These are phyloP conservation scores for Psococerastis gibbosa DNA, from an alignment of 2,888 invertebrate species.

Conservation along the genomic window DNA sequence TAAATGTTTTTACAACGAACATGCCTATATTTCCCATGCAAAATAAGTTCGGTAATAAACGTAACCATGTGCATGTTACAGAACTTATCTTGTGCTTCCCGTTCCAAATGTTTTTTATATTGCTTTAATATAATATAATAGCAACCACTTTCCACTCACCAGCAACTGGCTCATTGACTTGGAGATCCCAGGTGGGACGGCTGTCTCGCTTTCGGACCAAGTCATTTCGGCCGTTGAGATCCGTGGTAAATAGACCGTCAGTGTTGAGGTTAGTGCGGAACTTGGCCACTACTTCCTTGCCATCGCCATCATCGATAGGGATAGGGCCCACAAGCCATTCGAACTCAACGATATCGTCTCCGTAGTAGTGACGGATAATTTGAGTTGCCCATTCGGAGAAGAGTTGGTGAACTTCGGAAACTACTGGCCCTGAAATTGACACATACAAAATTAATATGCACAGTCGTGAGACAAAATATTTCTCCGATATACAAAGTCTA, in stretches of 20 bases:
- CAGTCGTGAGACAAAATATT: no score
- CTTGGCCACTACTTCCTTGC: slow-evolving; percentile 66
- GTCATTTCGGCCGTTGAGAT: slow-evolving; percentile 82
- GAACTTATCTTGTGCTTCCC: no score
- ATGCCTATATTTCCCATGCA: no score
- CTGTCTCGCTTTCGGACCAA: slow-evolving; percentile 45
- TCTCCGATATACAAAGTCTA: no score
- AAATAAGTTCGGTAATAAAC: no score
- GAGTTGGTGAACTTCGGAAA: slow-evolving; percentile 47
- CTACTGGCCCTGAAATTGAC: slow-evolving; percentile 18
- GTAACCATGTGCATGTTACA: no score
- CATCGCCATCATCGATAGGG: slow-evolving; percentile 38
- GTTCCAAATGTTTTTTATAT: no score
- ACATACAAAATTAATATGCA: no score
- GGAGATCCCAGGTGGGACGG: slow-evolving; percentile 54
- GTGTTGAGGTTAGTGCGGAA: slow-evolving; percentile 45
- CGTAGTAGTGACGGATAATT: slow-evolving; percentile 44
- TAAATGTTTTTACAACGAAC: no score
- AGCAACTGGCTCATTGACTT: slow-evolving; percentile 49
- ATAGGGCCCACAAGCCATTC: slow-evolving; percentile 68
- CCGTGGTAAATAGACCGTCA: slow-evolving; percentile 62
- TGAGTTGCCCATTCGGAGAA: slow-evolving; percentile 58
- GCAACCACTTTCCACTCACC: no score
- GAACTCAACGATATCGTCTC: slow-evolving; percentile 39
- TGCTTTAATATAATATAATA: no score